These are phyloP conservation scores for Hirundo rustica DNA, from an alignment of 2,797 vertebrate genomes.

Conservation along the genomic window DNA sequence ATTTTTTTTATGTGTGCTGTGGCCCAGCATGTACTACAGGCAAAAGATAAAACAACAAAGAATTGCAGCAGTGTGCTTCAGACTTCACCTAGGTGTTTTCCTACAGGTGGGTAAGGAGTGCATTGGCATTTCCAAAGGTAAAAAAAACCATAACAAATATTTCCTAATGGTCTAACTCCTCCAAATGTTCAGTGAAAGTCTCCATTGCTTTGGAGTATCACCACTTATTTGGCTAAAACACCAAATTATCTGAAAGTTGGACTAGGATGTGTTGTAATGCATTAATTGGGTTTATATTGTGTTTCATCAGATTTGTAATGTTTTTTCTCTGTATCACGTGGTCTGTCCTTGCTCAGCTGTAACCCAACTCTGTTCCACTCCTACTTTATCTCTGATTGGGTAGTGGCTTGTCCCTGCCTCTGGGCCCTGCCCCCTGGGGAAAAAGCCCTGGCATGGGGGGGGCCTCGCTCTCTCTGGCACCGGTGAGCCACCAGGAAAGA, in stretches of 20 bases:
- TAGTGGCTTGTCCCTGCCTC: no score
- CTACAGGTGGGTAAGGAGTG: background rate
- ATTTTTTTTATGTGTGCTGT: background rate
- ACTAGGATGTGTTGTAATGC: background rate
- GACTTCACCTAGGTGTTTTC: background rate
- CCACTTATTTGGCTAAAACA: background rate
- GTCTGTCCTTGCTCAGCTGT: no score
- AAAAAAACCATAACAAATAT: background rate
- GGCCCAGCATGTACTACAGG: background rate
- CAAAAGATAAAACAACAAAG: background rate
- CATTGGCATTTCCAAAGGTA: background rate
- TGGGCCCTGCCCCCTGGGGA: no score
- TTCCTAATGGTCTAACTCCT: background rate
- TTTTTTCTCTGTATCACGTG: no score
- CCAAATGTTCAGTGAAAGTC: background rate
- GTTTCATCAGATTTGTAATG: no score
- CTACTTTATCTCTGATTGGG: no score
- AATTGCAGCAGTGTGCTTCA: background rate
- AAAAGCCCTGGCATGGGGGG: no score
- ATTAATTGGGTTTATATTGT: no score
- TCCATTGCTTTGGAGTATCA: background rate
- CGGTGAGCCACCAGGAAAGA: no score
- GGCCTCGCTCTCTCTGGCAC: no score
- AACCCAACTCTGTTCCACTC: no score
- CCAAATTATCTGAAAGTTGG: background rate